phyloP scores from a whole-genome alignment of 2,888 invertebrate genomes.

The Taphrorychus bicolor region DNA sequence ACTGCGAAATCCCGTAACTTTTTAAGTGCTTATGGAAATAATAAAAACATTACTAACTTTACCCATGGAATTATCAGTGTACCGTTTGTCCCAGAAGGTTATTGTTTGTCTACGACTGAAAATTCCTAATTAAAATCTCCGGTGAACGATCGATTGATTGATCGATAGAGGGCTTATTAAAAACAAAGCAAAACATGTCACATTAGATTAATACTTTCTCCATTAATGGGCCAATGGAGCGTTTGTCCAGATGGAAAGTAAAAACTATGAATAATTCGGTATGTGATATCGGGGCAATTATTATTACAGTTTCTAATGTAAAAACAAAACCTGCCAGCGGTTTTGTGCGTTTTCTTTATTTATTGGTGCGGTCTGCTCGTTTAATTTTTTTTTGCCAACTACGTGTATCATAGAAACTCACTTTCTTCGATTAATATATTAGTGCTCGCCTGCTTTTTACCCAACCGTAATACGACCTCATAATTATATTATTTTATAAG shows the following conservation, averaged over 20 bases:
- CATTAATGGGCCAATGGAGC: conserved; percentile 20
- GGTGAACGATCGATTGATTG: too few relatives aligned
- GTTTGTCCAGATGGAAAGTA: conserved; percentile 13
- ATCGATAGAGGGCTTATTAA: too few relatives aligned
- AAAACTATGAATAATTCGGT: conserved; percentile 26
- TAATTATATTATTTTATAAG: background rate
- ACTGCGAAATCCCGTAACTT: conserved; percentile 8
- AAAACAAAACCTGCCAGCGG: conserved; percentile 16
- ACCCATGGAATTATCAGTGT: background rate
- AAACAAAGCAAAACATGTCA: conserved; percentile 11
- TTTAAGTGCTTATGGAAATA: conserved; percentile 8
- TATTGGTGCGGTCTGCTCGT: background rate
- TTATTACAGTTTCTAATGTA: conserved; percentile 22
- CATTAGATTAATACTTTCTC: conserved; percentile 24
- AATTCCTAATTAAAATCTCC: background rate
- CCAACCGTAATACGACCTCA: background rate
- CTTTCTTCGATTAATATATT: conserved; percentile 14
- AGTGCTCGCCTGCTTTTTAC: background rate
- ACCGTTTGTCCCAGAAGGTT: background rate
- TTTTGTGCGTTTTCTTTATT: conserved; percentile 3
- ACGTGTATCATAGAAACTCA: conserved; percentile 5
- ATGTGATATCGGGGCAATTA: conserved; percentile 10
- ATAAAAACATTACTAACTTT: background rate
- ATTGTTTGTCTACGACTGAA: background rate
- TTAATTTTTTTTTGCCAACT: background rate